phyloP scores from a whole-genome alignment of 2,888 invertebrate genomes.

The Phyllotreta striolata region DNA sequence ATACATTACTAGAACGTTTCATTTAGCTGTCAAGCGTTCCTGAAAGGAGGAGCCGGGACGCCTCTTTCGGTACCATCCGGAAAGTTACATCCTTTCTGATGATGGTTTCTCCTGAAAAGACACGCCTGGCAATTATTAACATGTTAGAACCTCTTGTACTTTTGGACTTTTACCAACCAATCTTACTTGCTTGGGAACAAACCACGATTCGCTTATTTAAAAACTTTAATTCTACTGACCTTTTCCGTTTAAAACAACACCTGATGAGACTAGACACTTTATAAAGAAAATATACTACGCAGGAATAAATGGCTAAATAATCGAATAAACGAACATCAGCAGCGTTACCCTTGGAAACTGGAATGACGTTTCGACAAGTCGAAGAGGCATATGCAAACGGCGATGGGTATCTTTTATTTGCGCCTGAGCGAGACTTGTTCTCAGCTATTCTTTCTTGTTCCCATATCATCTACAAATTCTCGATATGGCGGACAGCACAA shows the following conservation, averaged over 20 bases:
- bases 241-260: no score
- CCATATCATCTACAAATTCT: slow-evolving; percentile 59
- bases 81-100: slow-evolving; percentile 37
- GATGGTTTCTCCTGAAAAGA: slow-evolving; percentile 36
- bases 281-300: no score
- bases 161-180: no score
- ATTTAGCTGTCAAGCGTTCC: slow-evolving; percentile 28
- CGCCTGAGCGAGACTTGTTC: slow-evolving; percentile 54
- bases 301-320: no score
- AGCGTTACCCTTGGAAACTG: slow-evolving; percentile 37
- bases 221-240: no score
- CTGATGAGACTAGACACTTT: no score
- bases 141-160: no score
- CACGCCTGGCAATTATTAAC: slow-evolving; percentile 37
- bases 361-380: slow-evolving; percentile 48
- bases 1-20: background rate
- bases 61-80: slow-evolving; percentile 46
- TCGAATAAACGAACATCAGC: background rate
- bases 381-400: slow-evolving; percentile 51
- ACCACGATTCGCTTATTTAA: no score
- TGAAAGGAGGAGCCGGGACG: slow-evolving; percentile 36
- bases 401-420: slow-evolving; percentile 54
- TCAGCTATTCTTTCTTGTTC: slow-evolving; percentile 57
- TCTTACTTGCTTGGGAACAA: no score
- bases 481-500: slow-evolving; percentile 60